These are phyloP conservation scores for Eumeta japonica DNA, from an alignment of 1,140 invertebrate genomes.

Conservation along the genomic window DNA sequence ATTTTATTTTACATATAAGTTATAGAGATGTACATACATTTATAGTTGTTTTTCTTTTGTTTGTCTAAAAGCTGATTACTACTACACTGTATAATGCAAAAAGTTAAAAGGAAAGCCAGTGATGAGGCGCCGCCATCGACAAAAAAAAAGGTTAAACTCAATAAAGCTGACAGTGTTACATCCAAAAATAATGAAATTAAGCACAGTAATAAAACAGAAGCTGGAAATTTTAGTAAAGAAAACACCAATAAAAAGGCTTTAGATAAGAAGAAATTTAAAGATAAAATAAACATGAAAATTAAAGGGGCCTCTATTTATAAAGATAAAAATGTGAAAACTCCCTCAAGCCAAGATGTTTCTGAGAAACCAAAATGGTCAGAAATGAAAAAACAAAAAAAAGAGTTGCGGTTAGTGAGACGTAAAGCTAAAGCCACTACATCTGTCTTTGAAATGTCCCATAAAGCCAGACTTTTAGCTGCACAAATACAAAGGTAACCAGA, in stretches of 20 bases:
- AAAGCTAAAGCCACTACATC: conserved; percentile 59
- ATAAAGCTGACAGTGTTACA: not conserved
- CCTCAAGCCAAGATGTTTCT: conserved; percentile 21
- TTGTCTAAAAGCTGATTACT: not conserved
- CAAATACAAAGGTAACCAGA: conserved; percentile 66
- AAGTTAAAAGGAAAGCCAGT: conserved; percentile 35
- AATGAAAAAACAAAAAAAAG: conserved; percentile 72
- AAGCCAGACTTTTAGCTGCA: conserved; percentile 78
- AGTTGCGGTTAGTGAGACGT: conserved; percentile 56
- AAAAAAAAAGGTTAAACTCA: conserved; percentile 25
- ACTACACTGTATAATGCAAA: conserved; percentile 33
- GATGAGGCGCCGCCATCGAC: conserved; percentile 16
- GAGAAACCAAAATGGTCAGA: conserved; percentile 72
- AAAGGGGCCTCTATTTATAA: conserved; percentile 8
- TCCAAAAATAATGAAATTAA: not conserved
- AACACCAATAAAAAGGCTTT: conserved; percentile 10
- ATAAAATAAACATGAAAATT: conserved; percentile 23
- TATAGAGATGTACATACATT: no score
- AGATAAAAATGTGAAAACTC: conserved; percentile 10
- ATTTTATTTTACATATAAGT: no score
- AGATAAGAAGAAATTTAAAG: conserved; percentile 9
- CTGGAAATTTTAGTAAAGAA: conserved; percentile 20
- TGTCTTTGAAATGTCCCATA: conserved; percentile 67
- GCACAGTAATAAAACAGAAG: not conserved
- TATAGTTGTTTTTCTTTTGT: no score